Percentiles rank a stretch among this genome's conserved stretches.
phyloP scores from a whole-genome alignment of 2,113 vertebrate species.

The Ascaphus truei region DNA sequence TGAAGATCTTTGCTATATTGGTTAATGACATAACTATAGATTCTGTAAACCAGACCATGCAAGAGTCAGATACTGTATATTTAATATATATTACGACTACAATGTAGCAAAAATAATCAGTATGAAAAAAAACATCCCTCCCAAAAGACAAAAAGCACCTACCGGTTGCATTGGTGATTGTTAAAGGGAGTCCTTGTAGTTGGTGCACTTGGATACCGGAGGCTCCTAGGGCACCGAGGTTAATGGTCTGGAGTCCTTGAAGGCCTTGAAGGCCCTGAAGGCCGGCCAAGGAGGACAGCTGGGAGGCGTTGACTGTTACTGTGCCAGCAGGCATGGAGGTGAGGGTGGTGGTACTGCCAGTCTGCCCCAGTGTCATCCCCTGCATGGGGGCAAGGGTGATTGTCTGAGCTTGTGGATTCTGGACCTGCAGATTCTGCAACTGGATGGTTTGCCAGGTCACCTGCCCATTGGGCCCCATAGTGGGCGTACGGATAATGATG shows the following conservation, averaged over 20 bases:
- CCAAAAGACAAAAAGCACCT: conserved; percentile 41
- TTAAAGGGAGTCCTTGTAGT: conserved; percentile 82
- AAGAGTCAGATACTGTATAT: no score
- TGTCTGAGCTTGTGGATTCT: conserved; percentile 79
- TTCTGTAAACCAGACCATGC: no score
- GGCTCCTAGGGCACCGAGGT: conserved; percentile 84
- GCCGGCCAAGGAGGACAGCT: conserved; percentile 76
- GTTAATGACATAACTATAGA: no score
- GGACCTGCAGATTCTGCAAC: conserved; percentile 85
- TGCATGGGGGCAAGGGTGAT: conserved; percentile 89
- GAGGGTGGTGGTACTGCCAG: conserved; percentile 65
- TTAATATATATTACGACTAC: no score
- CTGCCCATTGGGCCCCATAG: conserved; percentile 88
- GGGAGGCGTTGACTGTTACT: conserved; percentile 78
- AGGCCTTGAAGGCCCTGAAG: no score
- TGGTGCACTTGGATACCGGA: conserved; percentile 92
- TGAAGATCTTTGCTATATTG: no score
- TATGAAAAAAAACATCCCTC: not conserved
- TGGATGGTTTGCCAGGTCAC: conserved; percentile 97
- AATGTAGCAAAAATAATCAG: not conserved
- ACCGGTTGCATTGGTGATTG: conserved; percentile 82
- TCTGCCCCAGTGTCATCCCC: conserved; percentile 78
- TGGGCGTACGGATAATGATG: conserved; percentile 84
- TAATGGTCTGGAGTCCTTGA: conserved; percentile 98
- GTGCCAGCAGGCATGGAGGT: conserved; percentile 72